Conservation (phyloP, 1,140 invertebrate genomes). For the Caenorhabditis remanei region DNA sequence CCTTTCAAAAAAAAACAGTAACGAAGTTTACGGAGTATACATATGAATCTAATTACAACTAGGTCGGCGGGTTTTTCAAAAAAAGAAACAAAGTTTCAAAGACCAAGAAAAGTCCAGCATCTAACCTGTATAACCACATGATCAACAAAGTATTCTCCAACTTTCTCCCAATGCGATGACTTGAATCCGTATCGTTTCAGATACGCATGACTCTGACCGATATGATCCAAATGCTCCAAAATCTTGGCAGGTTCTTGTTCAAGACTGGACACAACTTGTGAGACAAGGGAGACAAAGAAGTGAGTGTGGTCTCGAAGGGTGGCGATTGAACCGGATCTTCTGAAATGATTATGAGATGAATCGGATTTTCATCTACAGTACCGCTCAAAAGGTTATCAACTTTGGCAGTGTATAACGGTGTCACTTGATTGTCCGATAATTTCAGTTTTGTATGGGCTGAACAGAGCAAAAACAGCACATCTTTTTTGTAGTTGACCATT, state of each 20-base stretch:
- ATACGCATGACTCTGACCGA: constrained; percentile 72
- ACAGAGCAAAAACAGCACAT: too few species aligned
- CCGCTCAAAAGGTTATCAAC: constrained; percentile 48
- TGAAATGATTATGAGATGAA: not conserved
- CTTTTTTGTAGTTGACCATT: too few species aligned
- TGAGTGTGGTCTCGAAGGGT: constrained; percentile 75
- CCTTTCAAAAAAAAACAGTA: not conserved
- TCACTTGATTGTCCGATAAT: too few species aligned
- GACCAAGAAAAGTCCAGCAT: not conserved
- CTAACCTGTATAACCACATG: constrained; percentile 71
- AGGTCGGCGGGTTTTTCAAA: not conserved
- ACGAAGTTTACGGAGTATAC: constrained; percentile 20
- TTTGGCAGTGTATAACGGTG: too few species aligned
- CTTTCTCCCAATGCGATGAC: constrained; percentile 72
- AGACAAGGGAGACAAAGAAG: constrained; percentile 75
- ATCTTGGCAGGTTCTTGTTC: constrained; percentile 72
- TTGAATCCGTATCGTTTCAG: constrained; percentile 71
- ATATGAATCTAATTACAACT: constrained; percentile 5
- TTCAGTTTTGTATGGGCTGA: too few species aligned
- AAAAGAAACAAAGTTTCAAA: not conserved
- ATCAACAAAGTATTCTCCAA: constrained; percentile 72
- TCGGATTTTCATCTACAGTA: not conserved
- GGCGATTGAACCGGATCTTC: constrained; percentile 69
- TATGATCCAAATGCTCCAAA: constrained; percentile 73
- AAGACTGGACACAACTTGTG: constrained; percentile 69